Percentiles rank a stretch among this genome's conserved stretches.
phyloP scores from a whole-genome alignment of 2,888 invertebrate species.

The Capitulum mitella region DNA sequence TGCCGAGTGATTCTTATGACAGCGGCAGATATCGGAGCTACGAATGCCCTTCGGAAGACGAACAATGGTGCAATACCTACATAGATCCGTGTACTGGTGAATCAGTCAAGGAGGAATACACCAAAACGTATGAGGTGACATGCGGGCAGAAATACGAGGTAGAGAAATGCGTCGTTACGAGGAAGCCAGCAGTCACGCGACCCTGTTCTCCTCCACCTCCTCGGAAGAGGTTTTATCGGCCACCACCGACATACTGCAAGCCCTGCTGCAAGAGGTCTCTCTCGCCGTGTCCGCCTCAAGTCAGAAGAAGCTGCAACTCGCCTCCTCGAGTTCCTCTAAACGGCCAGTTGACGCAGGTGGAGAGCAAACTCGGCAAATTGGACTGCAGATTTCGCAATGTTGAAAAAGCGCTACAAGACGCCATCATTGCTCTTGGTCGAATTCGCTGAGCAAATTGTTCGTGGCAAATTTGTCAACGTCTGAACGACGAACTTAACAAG shows the following conservation, averaged over 20 bases:
- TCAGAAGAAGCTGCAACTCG: neutral
- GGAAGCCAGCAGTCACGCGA: neutral
- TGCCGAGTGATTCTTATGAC: neutral
- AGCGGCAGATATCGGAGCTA: too few relatives aligned
- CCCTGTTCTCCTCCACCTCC: neutral
- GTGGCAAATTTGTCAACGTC: too few relatives aligned
- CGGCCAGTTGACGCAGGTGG: neutral
- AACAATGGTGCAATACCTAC: constrained; percentile 2
- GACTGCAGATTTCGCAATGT: neutral
- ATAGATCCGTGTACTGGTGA: neutral
- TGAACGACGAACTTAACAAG: too few relatives aligned
- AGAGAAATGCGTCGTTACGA: neutral
- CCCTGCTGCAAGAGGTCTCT: neutral
- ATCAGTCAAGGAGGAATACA: neutral
- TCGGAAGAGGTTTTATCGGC: neutral
- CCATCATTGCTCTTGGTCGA: neutral
- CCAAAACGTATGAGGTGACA: neutral
- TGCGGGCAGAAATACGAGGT: neutral
- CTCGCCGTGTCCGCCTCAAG: neutral
- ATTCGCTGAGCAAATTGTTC: neutral
- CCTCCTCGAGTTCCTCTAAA: neutral
- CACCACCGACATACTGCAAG: neutral
- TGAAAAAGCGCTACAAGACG: neutral
- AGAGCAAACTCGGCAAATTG: neutral
- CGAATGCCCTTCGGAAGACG: neutral